Conservation (phyloP, 2,797 vertebrate genomes). For the Allobates femoralis region DNA sequence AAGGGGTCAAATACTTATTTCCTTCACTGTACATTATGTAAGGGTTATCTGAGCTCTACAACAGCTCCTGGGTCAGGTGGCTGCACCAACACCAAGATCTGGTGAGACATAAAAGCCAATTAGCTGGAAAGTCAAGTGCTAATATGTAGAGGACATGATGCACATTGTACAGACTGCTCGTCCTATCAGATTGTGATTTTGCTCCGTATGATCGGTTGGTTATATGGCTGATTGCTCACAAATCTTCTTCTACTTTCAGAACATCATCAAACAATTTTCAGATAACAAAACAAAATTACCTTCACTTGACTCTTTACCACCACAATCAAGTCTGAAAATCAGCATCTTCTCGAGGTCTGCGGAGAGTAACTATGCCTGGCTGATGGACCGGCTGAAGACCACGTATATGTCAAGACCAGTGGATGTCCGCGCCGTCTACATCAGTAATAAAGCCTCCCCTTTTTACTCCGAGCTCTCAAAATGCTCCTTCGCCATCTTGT, state of each 20-base stretch:
- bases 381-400: not conserved
- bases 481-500: slow-evolving; percentile 41
- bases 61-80: not conserved
- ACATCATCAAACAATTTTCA: not conserved
- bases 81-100: not conserved
- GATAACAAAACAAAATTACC: not conserved
- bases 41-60: not conserved
- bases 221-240: not conserved
- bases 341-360: slow-evolving; percentile 37
- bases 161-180: too few relatives aligned
- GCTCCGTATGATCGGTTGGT: too few relatives aligned
- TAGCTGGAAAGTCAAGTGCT: too few relatives aligned
- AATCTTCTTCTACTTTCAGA: not conserved
- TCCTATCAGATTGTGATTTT: too few relatives aligned
- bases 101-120: not conserved
- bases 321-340: not conserved
- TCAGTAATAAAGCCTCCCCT: not conserved
- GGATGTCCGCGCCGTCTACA: not conserved
- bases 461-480: not conserved
- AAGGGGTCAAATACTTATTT: too few relatives aligned
- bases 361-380: slow-evolving; percentile 12
- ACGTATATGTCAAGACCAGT: not conserved
- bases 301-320: too few relatives aligned
- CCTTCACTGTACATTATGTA: not conserved
- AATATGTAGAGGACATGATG: too few relatives aligned